Conservation (phyloP, 2,888 invertebrate species). For the Agrypnus murinus region DNA sequence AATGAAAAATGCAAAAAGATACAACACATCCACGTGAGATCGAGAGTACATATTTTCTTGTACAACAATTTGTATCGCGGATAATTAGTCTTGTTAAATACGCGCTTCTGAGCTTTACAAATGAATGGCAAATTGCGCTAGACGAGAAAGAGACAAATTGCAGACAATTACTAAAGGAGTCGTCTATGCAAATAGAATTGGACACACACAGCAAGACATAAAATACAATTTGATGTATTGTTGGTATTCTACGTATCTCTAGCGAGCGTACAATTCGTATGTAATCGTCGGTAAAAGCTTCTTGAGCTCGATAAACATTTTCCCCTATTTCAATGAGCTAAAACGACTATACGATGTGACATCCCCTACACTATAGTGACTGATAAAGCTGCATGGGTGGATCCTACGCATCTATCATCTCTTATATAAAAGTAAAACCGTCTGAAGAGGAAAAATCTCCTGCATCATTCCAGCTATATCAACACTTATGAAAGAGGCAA, state of each 20-base stretch:
- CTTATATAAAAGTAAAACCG: not conserved
- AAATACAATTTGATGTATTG: conserved; percentile 31
- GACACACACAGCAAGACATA: conserved; percentile 28
- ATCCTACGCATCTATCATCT: conserved; percentile 1
- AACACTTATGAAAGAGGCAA: not conserved
- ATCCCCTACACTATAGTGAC: conserved; percentile 2
- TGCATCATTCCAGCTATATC: not conserved
- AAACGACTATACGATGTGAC: conserved; percentile 13
- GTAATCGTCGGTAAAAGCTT: not conserved
- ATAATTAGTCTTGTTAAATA: conserved; percentile 25
- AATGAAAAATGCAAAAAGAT: conserved; percentile 32
- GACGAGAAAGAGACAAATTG: conserved; percentile 44
- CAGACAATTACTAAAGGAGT: conserved; percentile 30
- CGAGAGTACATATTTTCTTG: conserved; percentile 24
- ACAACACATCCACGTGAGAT: conserved; percentile 14
- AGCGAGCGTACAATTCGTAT: conserved; percentile 1
- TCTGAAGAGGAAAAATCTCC: conserved; percentile 7
- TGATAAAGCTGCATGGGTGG: not conserved
- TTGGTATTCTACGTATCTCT: conserved; percentile 5
- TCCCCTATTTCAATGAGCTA: conserved; percentile 2
- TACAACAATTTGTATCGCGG: conserved; percentile 33
- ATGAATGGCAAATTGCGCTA: conserved; percentile 28
- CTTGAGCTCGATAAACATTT: conserved; percentile 4
- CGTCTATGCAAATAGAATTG: conserved; percentile 33
- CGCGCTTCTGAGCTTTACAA: conserved; percentile 34